Evolutionary conservation across 1,140 invertebrate genomes (phyloP).

Genomic region (Mizuhopecten yessoensis): DNA sequence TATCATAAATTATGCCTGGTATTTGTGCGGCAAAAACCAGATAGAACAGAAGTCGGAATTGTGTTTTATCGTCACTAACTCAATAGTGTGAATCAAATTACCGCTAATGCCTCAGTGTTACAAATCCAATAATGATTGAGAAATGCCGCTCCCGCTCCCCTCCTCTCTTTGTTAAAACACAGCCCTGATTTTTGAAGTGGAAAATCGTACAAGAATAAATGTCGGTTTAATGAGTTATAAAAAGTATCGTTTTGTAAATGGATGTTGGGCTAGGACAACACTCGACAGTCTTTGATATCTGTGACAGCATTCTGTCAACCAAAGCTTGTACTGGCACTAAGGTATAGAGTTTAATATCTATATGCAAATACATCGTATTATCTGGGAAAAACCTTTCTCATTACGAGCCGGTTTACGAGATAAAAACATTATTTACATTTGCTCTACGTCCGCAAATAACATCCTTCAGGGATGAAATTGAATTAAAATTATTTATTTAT

Average conservation of each 20-base stretch:
- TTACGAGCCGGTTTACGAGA: neutral
- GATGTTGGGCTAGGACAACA: neutral
- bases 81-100: conserved; percentile 12
- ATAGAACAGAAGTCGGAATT: neutral
- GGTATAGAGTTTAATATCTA: neutral
- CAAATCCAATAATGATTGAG: neutral
- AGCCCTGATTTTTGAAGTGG: neutral
- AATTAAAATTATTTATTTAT: conserved; percentile 40
- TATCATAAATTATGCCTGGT: conserved; percentile 21
- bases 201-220: conserved; percentile 5
- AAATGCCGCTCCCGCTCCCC: neutral
- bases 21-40: neutral
- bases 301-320: neutral
- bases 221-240: neutral
- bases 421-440: conserved; percentile 38
- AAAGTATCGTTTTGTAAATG: neutral
- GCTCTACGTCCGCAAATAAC: neutral
- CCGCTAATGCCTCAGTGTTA: neutral
- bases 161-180: conserved; percentile 6
- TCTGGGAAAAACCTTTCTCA: neutral
- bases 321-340: neutral
- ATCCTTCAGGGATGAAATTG: conserved; percentile 26
- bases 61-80: conserved; percentile 33
- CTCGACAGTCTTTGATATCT: neutral
- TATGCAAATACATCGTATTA: neutral